Base-by-base conservation (phyloP, 1,140 invertebrate species). In the Sminthurinus signatus region DNA sequence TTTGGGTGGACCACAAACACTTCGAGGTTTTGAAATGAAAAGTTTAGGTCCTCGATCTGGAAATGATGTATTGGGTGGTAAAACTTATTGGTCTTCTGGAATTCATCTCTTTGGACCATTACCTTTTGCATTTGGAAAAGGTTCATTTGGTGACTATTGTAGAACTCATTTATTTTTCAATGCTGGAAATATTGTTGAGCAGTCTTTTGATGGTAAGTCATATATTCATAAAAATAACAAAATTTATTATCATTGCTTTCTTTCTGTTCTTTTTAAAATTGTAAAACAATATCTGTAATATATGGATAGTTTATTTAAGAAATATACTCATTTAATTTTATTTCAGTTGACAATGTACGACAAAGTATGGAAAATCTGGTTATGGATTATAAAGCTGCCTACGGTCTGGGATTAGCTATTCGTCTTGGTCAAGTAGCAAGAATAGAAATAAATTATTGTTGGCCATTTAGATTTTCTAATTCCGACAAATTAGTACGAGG, bases 381-480 rank as follows among this genome's bases (percentile, higher is more conserved):
- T 17, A 69, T 69, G 4, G 62, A 73, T 44, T 73, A 74, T 32
- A 62, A 88, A 36, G 77, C 85, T 61, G 80, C 88, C 1, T 81
- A 80, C 69, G 89, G 90, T 19, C 75, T 84, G 23, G 91, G 90
- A 29, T 76, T 92, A n/a, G 87, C 86, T 4, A 78, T 94, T 65
- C 81, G 85, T 67, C 73, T 95, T 15, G 89, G 86, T 3, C 81
- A 86, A 50, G 80, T 86, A 46, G 91, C 89, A 15, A 78, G 91
- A 60, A 76, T 93, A 19, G 93, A 95, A 80, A 79, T 95, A 10
- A 95, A 94, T 78, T 91, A 91, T 76, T 86, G 85, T 75, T 74
- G 87, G 55, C 89, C 88, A 25, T 73, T 86, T 42, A 74, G 75
- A 39, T 78, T 78, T 59, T 74, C 78, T 65, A 75, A 77, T 36